Conservation (phyloP, 2,113 vertebrate genomes). For the Propithecus coquereli region DNA sequence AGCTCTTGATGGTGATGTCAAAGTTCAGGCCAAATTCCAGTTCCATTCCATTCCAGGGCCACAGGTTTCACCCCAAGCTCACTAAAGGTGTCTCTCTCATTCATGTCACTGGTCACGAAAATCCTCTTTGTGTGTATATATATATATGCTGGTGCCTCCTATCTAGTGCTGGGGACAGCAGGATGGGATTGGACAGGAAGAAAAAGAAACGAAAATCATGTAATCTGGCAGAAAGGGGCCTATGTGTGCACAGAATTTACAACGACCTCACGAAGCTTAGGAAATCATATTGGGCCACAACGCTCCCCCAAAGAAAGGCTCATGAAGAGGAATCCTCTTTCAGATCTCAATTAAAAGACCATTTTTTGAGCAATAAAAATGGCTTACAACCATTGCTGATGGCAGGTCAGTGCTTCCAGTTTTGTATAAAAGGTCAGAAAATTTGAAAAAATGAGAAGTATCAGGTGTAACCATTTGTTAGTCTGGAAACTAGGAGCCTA, state of each 20-base stretch:
- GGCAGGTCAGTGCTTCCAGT: background rate
- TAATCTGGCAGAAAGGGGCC: background rate
- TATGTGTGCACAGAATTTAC: background rate
- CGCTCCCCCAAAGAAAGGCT: background rate
- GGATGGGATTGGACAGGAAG: background rate
- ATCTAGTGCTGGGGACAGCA: background rate
- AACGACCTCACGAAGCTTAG: background rate
- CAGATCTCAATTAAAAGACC: background rate
- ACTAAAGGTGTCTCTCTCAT: background rate
- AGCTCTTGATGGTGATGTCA: background rate
- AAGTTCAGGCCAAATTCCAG: background rate
- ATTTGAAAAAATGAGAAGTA: background rate
- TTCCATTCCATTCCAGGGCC: background rate
- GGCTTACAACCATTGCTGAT: background rate
- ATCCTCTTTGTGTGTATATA: background rate
- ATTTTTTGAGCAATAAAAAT: background rate
- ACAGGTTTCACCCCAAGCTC: background rate
- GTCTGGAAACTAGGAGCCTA: background rate
- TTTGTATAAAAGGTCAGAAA: background rate
- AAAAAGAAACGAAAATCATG: background rate
- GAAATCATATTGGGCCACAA: background rate
- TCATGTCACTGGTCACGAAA: background rate
- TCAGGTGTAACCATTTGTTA: background rate
- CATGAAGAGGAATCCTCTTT: background rate
- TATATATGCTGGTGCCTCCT: background rate